Conservation (phyloP, 2,797 vertebrate species). For the Australoheros facetus region DNA sequence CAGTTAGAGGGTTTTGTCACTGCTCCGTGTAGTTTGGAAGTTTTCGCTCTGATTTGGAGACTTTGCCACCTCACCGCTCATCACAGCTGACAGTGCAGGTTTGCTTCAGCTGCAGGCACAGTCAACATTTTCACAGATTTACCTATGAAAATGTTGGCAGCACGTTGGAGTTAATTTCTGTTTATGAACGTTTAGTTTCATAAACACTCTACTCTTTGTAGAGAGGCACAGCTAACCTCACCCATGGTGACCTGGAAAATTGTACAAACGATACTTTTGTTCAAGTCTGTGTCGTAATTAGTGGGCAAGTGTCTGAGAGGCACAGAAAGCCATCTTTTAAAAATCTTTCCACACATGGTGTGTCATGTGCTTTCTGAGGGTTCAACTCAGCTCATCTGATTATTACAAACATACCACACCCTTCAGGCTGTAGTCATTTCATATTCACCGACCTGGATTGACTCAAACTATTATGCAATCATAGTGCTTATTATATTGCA, state of each 20-base stretch:
- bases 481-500: too few relatives aligned
- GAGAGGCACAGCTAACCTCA: background rate
- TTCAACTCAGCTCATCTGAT: slow-evolving; percentile 20
- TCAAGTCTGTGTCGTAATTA: slow-evolving; percentile 12
- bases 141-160: background rate
- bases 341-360: slow-evolving; percentile 24
- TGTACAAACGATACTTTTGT: slow-evolving; percentile 35
- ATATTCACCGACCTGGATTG: background rate
- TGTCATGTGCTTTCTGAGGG: slow-evolving; percentile 23
- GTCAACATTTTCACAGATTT: background rate
- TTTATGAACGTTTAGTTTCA: background rate
- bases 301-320: slow-evolving; percentile 31
- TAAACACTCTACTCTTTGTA: too few relatives aligned
- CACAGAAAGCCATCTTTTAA: slow-evolving; percentile 37
- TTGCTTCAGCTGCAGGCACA: background rate
- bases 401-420: background rate
- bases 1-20: background rate
- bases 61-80: rapidly evolving
- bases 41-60: background rate
- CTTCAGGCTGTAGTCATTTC: background rate
- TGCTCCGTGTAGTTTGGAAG: background rate
- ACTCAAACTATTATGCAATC: too few relatives aligned
- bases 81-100: background rate
- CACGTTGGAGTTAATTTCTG: background rate
- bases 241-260: background rate